Base-by-base conservation (phyloP, 2,797 vertebrate genomes). In the Falco cherrug region DNA sequence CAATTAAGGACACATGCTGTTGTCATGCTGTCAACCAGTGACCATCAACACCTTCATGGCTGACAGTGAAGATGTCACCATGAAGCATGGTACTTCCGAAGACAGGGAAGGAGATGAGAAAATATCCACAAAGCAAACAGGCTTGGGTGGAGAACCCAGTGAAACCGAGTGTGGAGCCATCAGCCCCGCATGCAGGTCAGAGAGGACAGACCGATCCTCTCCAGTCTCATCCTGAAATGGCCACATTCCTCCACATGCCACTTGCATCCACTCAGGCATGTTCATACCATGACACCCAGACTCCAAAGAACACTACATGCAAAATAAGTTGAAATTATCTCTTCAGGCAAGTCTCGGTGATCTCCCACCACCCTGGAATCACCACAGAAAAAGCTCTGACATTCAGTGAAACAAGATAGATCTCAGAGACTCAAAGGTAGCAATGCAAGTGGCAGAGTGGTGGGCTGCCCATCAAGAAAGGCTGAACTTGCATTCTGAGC, bases 161-260 rank as follows among this genome's bases (percentile, higher is more conserved):
- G 90, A 60, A 51, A 87, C 8, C 0, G 5, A 67, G 78, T n/a
- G 90, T 24, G 51, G 54, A 78, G 39, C 35, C 53, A 18, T 57
- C 89, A 93, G 81, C 63, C 56, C 67, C 43, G 19, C 97, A 96
- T 98, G 97, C 97, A 97, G 71, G 25, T 86, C 74, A 21, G 53
- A 16, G 24, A 70, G 43, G 28, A 47, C 37, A 61, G 77, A 85
- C 0, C 0, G 4, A 29, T 47, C 70, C 84, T 92, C 87, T 86
- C 89, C 88, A 57, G 6, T 35, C 41, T 24, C 41, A 39, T 56
- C 92, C 56, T 64, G 64, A 83, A 45, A 79, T 10, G 70, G 69
- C 73, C 51, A 86, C 93, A 78, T 97, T 90, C 92, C 78, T 95
- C 76, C 81, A 21, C 94, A 96, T 97, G 95, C 93, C 89, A 16